Base-by-base conservation (phyloP, 1,140 invertebrate species). In the Hormaphis cornu region DNA sequence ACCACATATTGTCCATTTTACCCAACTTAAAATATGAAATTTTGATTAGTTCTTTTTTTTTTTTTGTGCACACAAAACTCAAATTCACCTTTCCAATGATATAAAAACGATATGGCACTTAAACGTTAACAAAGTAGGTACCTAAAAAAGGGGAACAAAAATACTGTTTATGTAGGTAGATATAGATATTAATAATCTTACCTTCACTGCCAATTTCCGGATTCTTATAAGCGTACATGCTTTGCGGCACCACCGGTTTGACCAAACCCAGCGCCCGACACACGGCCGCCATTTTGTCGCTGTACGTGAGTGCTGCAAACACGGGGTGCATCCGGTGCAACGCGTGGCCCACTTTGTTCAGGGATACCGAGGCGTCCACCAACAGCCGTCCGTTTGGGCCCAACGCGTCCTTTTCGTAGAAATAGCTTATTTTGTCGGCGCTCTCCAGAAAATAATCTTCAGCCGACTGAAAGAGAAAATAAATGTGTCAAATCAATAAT, bases 201-300 rank as follows among this genome's bases (percentile, higher is more conserved):
- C 90, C 90, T 86, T 92, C 90, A 18, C 91, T 90, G 0, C 94
- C 95, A 69, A 93, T 83, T 16, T 85, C 84, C 3, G 95, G 92
- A 80, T 96, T 93, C 81, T 98, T 98, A 76, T 95, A 98, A 72
- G 98, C 98, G 75, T 94, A 95, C 96, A 99, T 98, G 78, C 93
- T 96, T 76, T 98, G 95, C 30, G 88, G 87, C 0, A 98, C 82
- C 1, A 87, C 86, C 0, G 96, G 95, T 46, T 91, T 86, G 69
- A 83, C 78, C 40, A 90, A 85, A n/a, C 85, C 85, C 3, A 98
- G 76, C 70, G 86, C 83, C 71, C 82, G 82, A 69, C 88, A 88
- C 1, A 86, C 78, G 72, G 90, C 84, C 77, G 92, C 89, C 1
- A 98, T 85, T 74, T 89, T 86, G 71, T 89, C 84, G 75, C 88